These are phyloP conservation scores for Schizothorax lantsangensis DNA, from an alignment of 2,797 vertebrate genomes.

Conservation along the genomic window DNA sequence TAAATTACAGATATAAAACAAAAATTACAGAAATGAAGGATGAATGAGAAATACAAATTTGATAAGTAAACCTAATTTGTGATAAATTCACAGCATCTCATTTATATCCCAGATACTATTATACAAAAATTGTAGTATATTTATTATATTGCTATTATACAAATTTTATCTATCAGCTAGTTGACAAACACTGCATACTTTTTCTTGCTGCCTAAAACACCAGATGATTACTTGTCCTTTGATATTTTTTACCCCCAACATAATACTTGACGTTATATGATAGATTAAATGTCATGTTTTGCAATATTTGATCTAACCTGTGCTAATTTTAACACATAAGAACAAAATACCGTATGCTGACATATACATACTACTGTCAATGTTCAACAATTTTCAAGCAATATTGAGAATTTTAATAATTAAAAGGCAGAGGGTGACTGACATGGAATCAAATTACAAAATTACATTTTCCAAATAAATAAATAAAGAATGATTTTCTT, in stretches of 20 bases:
- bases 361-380: neutral
- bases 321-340: neutral
- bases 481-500: slow-evolving; percentile 68
- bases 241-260: neutral
- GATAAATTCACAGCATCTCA: neutral
- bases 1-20: neutral
- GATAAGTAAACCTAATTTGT: neutral
- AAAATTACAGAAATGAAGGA: neutral
- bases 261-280: neutral
- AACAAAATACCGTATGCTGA: neutral
- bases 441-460: neutral
- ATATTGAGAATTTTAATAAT: neutral
- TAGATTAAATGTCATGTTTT: neutral
- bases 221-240: neutral
- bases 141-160: neutral
- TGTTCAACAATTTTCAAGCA: neutral
- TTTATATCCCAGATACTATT: neutral
- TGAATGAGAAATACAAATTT: neutral
- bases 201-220: neutral
- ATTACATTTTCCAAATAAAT: neutral
- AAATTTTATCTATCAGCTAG: neutral
- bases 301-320: neutral
- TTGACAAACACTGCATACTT: neutral
- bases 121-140: neutral
- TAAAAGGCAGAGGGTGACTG: neutral